Evolutionary conservation across 2,113 vertebrate genomes (phyloP), one percentile per base, ranked within the genome.

Genomic region (Callopanchax toddi): DNA sequence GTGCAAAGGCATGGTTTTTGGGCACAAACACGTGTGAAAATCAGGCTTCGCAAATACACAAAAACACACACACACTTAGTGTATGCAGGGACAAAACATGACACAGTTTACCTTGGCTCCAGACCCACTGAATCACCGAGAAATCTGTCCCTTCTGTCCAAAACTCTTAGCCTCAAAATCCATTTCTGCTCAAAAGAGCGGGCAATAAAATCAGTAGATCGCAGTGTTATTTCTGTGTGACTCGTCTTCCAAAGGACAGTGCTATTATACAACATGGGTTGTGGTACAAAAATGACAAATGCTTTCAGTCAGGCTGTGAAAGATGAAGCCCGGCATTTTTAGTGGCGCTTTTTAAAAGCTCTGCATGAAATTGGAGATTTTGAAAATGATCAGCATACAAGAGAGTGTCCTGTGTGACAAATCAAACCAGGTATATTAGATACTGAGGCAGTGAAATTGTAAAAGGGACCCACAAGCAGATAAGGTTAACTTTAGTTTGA

Each of bases 131-230:
- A 65, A 83, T 87, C 85, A 87, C 58, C 5, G 48, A 51, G 34
- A 81, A 81, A 73, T 83, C 75, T 76, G 78, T 79, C 62, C 82
- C 76, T 79, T 79, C 78, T 84, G 72, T 82, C 74, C 51, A 48
- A 63, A 79, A 68, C 48, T 58, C 74, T 76, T 25, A 56, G 56
- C 56, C 43, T 86, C 81, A 78, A 71, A 80, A 76, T 64, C 52
- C 50, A 20, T 45, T 54, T 81, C 67, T 50, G 17, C 61, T 77
- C 51, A 48, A 54, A 54, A 66, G 54, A 79, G 21, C 61, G 40
- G 39, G 50, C 56, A 20, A 54, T 34, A 23, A 60, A 52, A 57
- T 67, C 62, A 37, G 45, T 13, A 44, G 15, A 26, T 72, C 46
- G 43, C 60, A 32, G 54, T 43, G 54, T 39, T 62, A 11, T 17